Base-by-base conservation (phyloP, 2,888 invertebrate genomes). In the Apamea epomidion region DNA sequence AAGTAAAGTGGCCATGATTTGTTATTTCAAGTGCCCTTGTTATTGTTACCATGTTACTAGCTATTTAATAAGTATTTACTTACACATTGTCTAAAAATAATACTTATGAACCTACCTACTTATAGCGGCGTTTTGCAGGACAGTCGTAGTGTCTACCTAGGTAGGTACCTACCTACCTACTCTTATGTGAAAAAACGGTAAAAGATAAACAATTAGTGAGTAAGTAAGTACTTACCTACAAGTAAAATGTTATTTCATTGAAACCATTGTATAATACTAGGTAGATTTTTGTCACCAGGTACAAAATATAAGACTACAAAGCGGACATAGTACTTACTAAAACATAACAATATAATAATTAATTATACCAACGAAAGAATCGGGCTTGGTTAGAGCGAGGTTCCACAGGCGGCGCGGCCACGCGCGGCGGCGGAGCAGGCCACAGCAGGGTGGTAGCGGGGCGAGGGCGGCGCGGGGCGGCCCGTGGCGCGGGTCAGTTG, bases 401-500 rank as follows among this genome's bases (percentile, higher is more conserved):
- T 78, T 84, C 65, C 72, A 77, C 83, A 86, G 84, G 87, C 76
- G 87, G 83, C 77, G 76, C 51, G 74, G 69, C 64, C 75, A n/a
- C n/a, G n/a, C n/a, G n/a, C 51, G 74, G 69, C 64, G 76, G 82
- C 76, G 77, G 82, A 25, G 87, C 83, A 81, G 82, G 75, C 85
- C 81, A 82, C 69, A 37, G 74, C 65, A 77, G 83, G 67, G 80
- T 68, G 80, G 80, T 54, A 78, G 82, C 86, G 80, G 85, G 74
- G 84, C 77, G 84, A 85, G 82, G 84, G 80, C 80, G 73, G 83
- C 81, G 88, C 81, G 87, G 85, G 75, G 85, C 87, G 95, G 95
- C 93, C 94, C 94, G 90, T 84, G 89, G 92, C 93, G 96, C 95
- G 95, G 97, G 96, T 97, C 96, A 97, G 96, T 94, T 94, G 96